Base-by-base conservation (phyloP, 2,797 vertebrate genomes). In the Takifugu rubripes region DNA sequence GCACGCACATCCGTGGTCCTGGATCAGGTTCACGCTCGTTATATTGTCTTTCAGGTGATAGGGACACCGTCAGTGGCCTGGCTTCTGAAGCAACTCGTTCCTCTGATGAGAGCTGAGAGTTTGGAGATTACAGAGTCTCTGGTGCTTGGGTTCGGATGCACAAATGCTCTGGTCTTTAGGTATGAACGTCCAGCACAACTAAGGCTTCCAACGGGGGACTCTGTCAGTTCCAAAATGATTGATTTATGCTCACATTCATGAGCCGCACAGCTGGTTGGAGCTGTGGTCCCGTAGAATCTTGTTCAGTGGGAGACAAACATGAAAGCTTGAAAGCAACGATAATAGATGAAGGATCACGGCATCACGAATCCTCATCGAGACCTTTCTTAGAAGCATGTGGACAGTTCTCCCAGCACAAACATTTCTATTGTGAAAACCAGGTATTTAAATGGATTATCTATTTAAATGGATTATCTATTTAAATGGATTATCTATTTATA, bases 121-220 rank as follows among this genome's bases (percentile, higher is more conserved):
- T 92, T 99, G 74, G 97, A 99, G 89, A 96, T 99, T 88, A 99
- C 96, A 7, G 97, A 99, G 80, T 96, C 95, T 59, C 92, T 99
- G 72, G 95, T 99, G 48, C 84, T 99, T 49, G 97, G 97, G 56
- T 97, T 99, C 57, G 97, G 97, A 82, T 96, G 96, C 84, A 98
- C 96, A 72, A 99, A 99, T 71, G 94, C 95, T 33, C 92, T 99
- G 60, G 95, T 99, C 63, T 97, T 97, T 92, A 97, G 95, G 95
- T 97, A 81, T n/a, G 29, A 46, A 66, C 16, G 3, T 25, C 70
- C 15, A 54, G 2, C 17, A 11, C 8, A 25, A 25, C 21, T 9
- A 48, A 48, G 7, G 6, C 2, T 6, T 17, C 43, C 2, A 17
- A 44, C 12, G 12, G 9, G 12, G 36, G 3, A 3, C 11, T 40